Base-by-base conservation (phyloP, 2,888 invertebrate species). In the Trichopria drosophilae region DNA sequence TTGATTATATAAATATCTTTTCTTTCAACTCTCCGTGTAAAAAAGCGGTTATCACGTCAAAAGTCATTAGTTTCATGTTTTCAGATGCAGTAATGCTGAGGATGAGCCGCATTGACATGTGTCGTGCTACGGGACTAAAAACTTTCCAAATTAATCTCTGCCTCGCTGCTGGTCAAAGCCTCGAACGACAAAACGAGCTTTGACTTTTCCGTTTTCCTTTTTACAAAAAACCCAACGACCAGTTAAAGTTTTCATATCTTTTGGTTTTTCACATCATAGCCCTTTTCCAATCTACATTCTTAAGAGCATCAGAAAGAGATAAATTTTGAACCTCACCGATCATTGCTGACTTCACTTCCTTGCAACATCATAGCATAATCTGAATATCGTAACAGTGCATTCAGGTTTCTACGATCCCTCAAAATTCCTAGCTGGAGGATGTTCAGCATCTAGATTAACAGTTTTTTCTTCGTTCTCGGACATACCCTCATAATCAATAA, bases 51-150 rank as follows among this genome's bases (percentile, higher is more conserved):
- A 39, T 57, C 1, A 63, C 58, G 47, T 60, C 62, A 32, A 64
- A 65, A 7, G 58, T 57, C 37, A 47, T 36, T 7, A 61, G 9
- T 15, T 55, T 55, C 41, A 60, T 48, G 36, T 45, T 42, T 6
- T 61, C 51, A 22, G 52, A 52, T 6, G 61, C 63, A 37, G 59
- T 62, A 29, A 55, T 23, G 51, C 62, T 63, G 3, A 65, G 40
- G 5, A 67, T 24, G 26, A 63, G 40, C 46, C 62, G 48, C 47
- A 66, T 61, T 3, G 57, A 54, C 4, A 37, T 52, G 51, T 62
- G 52, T 32, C 61, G 41, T 32, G 62, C 66, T 7, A 67, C 68
- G 19, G 66, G 65, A 55, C 58, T 60, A 45, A 67, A 68, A 4
- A 60, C 64, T 55, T 65, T 60, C n/a, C n/a, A n/a, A 24, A 35